Conservation (phyloP, 2,113 vertebrate genomes). For the Cyprinus carpio region DNA sequence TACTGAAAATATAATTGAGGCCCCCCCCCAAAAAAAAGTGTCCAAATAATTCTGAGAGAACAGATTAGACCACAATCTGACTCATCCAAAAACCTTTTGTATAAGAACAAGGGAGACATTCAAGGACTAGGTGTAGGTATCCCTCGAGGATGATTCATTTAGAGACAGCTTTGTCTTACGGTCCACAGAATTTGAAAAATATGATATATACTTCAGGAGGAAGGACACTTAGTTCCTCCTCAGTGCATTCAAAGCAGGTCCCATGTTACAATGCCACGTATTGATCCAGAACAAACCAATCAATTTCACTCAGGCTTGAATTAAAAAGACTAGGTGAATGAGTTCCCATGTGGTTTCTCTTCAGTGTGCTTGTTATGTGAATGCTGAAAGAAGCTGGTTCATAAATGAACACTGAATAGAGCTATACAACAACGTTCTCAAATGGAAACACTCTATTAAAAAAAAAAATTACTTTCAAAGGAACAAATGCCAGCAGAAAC, state of each 20-base stretch:
- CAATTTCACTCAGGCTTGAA: constrained; percentile 24
- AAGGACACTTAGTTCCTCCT: constrained; percentile 11
- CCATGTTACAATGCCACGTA: constrained; percentile 2
- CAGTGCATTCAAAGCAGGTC: background rate
- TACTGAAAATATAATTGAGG: background rate
- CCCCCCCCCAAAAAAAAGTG: background rate
- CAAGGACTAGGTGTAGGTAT: background rate
- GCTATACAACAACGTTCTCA: background rate
- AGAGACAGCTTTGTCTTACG: background rate
- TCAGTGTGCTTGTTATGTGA: background rate
- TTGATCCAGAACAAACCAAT: constrained; percentile 20
- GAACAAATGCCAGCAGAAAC: background rate
- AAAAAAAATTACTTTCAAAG: background rate
- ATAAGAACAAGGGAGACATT: background rate
- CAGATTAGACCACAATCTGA: background rate
- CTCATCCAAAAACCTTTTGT: background rate
- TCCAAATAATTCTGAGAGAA: background rate
- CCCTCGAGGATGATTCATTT: background rate
- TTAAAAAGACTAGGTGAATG: background rate
- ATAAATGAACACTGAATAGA: background rate
- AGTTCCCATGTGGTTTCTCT: background rate
- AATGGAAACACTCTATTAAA: background rate
- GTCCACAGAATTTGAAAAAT: constrained; percentile 11
- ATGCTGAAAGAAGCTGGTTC: background rate
- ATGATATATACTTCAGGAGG: constrained; percentile 3